Evolutionary conservation across 2,797 vertebrate species (phyloP).

Genomic region (Tympanoctomys barrerae): DNA sequence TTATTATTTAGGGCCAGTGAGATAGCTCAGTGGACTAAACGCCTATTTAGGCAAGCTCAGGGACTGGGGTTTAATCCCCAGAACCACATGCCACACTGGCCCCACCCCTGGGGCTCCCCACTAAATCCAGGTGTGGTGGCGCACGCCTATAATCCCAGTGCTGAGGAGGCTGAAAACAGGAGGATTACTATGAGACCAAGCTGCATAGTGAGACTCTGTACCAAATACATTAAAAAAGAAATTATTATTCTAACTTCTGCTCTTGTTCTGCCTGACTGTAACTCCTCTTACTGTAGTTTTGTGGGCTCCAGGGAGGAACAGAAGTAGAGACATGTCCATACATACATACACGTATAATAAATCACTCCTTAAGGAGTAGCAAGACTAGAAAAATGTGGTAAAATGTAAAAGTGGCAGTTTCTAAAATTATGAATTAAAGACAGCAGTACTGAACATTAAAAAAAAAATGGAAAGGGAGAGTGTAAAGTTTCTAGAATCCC

Average conservation of each 20-base stretch:
- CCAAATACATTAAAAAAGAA: too few relatives aligned
- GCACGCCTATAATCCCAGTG: too few relatives aligned
- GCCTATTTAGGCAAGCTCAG: too few relatives aligned
- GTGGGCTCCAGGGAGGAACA: neutral
- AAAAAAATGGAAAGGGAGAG: neutral
- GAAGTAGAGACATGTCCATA: neutral
- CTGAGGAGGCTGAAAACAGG: too few relatives aligned
- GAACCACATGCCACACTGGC: too few relatives aligned
- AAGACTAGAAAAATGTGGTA: neutral
- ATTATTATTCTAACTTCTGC: neutral
- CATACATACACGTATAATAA: neutral
- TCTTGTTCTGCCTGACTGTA: neutral
- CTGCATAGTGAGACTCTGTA: too few relatives aligned
- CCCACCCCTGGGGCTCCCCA: too few relatives aligned
- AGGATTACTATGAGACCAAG: too few relatives aligned
- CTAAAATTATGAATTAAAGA: neutral
- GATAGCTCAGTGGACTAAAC: too few relatives aligned
- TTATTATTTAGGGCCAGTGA: neutral
- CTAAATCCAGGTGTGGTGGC: too few relatives aligned
- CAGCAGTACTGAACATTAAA: neutral
- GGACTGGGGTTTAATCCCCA: too few relatives aligned
- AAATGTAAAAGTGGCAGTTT: conserved; percentile 24
- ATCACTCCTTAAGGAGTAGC: neutral
- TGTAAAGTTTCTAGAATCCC: neutral
- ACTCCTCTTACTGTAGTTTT: neutral